These are phyloP conservation scores for Azemiops feae DNA, from an alignment of 2,113 vertebrate genomes.

Conservation along the genomic window DNA sequence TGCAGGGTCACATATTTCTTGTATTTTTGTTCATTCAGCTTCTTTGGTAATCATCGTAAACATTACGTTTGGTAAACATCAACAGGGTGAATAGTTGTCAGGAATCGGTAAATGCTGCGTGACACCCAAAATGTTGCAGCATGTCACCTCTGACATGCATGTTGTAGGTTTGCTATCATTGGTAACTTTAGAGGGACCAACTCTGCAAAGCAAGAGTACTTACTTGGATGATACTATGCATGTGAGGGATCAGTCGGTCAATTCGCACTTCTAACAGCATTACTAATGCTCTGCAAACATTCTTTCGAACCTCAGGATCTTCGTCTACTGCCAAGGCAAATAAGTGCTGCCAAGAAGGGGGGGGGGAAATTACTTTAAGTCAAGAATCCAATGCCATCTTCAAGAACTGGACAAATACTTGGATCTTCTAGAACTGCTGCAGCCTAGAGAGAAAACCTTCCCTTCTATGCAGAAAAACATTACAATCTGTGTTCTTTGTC, in stretches of 20 bases:
- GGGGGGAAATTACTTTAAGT: not conserved
- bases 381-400: not conserved
- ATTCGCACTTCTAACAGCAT: conserved; percentile 94
- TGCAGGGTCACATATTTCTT: not conserved
- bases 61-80: not conserved
- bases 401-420: not conserved
- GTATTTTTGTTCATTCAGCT: not conserved
- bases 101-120: not conserved
- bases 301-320: conserved; percentile 91
- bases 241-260: conserved; percentile 91
- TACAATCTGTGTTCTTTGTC: not conserved
- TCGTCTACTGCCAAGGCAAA: conserved; percentile 90
- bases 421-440: not conserved
- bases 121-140: not conserved
- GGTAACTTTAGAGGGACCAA: not conserved
- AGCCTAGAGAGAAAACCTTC: not conserved
- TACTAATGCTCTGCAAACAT: conserved; percentile 89
- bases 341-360: conserved; percentile 74
- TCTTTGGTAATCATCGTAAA: not conserved
- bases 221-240: conserved; percentile 97
- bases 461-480: not conserved
- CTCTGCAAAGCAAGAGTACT: not conserved
- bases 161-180: not conserved
- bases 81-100: not conserved
- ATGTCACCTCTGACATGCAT: not conserved